A percentile compares a stretch with the other conserved stretches of the same genome.
Evolutionary conservation across 2,113 vertebrate genomes (phyloP).

Genomic region (Platysternon megacephalum): DNA sequence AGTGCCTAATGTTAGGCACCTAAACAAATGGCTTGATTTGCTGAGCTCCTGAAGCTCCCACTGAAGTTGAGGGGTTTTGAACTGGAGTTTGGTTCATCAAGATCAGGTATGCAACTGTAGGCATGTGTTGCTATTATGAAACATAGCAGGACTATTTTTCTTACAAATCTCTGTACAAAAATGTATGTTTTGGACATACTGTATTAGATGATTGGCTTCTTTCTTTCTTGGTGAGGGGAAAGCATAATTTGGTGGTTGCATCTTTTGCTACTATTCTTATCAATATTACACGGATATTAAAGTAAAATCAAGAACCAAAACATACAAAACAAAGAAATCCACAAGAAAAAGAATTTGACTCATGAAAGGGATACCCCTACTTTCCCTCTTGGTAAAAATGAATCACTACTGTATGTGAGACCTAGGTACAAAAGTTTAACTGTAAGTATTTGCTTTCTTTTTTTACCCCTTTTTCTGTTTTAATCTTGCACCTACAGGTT

Average conservation of each 20-base stretch:
- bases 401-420: conserved; percentile 70
- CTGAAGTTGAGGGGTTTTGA: background rate
- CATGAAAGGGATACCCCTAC: conserved; percentile 64
- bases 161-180: background rate
- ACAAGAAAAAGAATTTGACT: conserved; percentile 74
- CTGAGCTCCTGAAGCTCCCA: background rate
- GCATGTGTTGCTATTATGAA: background rate
- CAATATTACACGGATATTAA: conserved; percentile 43
- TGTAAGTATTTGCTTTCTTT: conserved; percentile 70
- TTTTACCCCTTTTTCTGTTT: conserved; percentile 61
- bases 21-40: background rate
- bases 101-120: background rate
- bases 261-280: conserved; percentile 22
- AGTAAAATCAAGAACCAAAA: conserved; percentile 64
- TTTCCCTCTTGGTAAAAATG: conserved; percentile 74
- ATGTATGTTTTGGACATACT: background rate
- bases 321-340: conserved; percentile 68
- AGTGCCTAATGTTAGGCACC: background rate
- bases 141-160: background rate
- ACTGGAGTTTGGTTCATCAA: background rate
- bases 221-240: background rate
- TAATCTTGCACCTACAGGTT: conserved; percentile 61
- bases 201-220: background rate
- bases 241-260: background rate
- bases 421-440: conserved; percentile 58